phyloP scores from a whole-genome alignment of 2,113 vertebrate genomes.

The Poecile atricapillus region DNA sequence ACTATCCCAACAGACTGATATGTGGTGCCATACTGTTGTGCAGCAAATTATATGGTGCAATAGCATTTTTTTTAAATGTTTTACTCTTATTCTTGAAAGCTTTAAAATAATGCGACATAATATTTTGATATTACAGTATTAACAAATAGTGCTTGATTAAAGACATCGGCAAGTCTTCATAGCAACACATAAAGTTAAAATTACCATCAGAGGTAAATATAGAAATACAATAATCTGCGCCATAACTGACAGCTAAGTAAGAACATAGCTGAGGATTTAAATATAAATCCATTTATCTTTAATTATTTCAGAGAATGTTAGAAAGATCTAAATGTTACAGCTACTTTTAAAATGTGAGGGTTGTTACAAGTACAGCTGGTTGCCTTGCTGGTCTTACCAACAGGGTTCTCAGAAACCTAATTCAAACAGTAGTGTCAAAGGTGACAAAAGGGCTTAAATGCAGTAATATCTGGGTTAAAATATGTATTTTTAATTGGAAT shows the following conservation, averaged over 20 bases:
- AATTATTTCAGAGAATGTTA: conserved; percentile 70
- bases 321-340: conserved; percentile 67
- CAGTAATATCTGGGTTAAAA: conserved; percentile 39
- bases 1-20: conserved; percentile 20
- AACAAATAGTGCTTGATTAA: conserved; percentile 75
- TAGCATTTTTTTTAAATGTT: conserved; percentile 49
- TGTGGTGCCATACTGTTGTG: conserved; percentile 27
- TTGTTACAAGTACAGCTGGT: conserved; percentile 63
- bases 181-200: conserved; percentile 72
- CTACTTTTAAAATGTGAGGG: conserved; percentile 60
- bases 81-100: conserved; percentile 69
- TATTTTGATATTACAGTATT: conserved; percentile 72
- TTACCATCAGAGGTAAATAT: conserved; percentile 67
- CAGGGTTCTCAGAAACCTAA: conserved; percentile 39
- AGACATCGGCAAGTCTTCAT: conserved; percentile 64
- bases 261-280: conserved; percentile 71
- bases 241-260: conserved; percentile 65
- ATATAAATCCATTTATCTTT: conserved; percentile 69
- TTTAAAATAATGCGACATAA: conserved; percentile 68
- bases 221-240: conserved; percentile 68
- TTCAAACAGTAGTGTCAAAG: conserved; percentile 51
- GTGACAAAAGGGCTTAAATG: conserved; percentile 59
- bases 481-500: not conserved
- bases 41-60: conserved; percentile 65
- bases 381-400: conserved; percentile 55